Conservation (phyloP, 2,888 invertebrate species). For the Luperina nickerlii region DNA sequence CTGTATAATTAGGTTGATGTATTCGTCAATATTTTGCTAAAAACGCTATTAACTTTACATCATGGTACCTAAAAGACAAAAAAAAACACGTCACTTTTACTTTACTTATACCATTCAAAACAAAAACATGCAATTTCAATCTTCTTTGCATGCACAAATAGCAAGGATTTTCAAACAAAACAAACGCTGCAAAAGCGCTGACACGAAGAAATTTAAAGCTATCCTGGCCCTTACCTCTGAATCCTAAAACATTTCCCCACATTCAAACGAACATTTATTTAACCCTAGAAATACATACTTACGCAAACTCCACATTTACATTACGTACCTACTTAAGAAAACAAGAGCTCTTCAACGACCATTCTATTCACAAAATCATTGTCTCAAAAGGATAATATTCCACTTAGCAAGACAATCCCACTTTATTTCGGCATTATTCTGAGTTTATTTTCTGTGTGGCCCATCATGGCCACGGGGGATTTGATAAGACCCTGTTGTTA, state of each 20-base stretch:
- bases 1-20: no score
- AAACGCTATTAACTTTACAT: neutral
- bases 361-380: slow-evolving; percentile 68
- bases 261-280: slow-evolving; percentile 50
- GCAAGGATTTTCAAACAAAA: slow-evolving; percentile 17
- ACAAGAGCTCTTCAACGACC: slow-evolving; percentile 60
- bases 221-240: slow-evolving; percentile 34
- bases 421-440: slow-evolving; percentile 74
- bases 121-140: slow-evolving; percentile 7
- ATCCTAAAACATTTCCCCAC: slow-evolving; percentile 27
- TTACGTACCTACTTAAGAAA: slow-evolving; percentile 60
- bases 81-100: no score
- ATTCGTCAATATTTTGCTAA: neutral
- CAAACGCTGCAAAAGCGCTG: slow-evolving; percentile 21
- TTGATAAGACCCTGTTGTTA: slow-evolving; percentile 63
- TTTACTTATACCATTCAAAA: neutral
- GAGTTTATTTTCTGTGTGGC: slow-evolving; percentile 65
- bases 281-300: slow-evolving; percentile 60
- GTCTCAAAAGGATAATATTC: slow-evolving; percentile 77
- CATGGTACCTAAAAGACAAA: neutral
- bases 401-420: slow-evolving; percentile 73
- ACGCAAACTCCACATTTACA: slow-evolving; percentile 60
- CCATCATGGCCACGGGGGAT: slow-evolving; percentile 61
- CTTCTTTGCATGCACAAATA: slow-evolving; percentile 21
- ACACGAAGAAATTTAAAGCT: slow-evolving; percentile 21